Evolutionary conservation across 2,113 vertebrate species (phyloP).

Genomic region (Pygoscelis adeliae): DNA sequence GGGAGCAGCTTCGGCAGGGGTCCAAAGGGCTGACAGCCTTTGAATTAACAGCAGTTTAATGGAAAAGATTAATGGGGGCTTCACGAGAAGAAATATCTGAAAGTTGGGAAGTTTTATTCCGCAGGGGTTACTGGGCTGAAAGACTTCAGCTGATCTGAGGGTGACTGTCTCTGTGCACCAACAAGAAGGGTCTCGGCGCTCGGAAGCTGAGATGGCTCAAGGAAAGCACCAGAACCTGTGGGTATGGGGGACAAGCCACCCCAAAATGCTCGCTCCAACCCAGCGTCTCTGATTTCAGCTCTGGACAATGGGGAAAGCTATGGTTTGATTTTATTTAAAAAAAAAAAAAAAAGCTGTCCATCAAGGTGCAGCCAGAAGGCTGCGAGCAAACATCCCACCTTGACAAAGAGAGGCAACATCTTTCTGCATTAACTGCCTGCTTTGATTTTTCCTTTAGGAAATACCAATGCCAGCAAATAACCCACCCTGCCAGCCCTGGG

Average conservation of each 20-base stretch:
- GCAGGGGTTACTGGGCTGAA: neutral
- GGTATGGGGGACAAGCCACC: neutral
- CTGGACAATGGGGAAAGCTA: neutral
- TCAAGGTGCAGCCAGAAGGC: neutral
- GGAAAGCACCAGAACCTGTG: neutral
- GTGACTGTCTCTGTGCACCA: neutral
- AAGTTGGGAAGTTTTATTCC: neutral
- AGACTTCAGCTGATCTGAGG: neutral
- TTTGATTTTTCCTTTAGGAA: neutral
- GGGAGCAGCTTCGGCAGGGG: neutral
- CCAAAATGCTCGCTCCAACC: neutral
- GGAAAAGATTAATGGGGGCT: neutral
- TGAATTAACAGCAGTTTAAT: neutral
- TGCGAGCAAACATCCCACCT: neutral
- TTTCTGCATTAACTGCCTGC: neutral
- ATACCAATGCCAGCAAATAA: neutral
- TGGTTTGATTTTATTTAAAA: neutral
- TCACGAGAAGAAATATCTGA: fast-evolving
- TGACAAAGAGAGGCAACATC: fast-evolving
- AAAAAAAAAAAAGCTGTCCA: neutral
- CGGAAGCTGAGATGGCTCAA: neutral
- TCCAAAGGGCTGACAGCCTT: neutral
- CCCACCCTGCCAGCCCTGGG: fast-evolving
- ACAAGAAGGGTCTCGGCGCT: neutral
- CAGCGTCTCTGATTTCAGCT: neutral